Percentiles rank a stretch among this genome's conserved stretches.
phyloP scores from a whole-genome alignment of 2,888 invertebrate species.

The Andrena chrysosceles region DNA sequence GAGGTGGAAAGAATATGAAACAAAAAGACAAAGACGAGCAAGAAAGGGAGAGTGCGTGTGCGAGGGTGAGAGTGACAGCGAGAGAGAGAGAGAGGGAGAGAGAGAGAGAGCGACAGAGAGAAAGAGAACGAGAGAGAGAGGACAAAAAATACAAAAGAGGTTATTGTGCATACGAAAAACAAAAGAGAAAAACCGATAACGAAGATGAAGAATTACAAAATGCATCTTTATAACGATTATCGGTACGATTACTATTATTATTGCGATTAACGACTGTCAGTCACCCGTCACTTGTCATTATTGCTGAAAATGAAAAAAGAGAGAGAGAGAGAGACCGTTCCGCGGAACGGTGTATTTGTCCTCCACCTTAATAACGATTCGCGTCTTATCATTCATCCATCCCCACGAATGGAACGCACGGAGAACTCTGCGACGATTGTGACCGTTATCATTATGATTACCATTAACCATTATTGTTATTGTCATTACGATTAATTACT shows the following conservation, averaged over 20 bases:
- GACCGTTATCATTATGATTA: conserved; percentile 46
- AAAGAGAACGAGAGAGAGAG: conserved; percentile 61
- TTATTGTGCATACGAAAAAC: conserved; percentile 83
- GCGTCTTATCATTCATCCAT: conserved; percentile 47
- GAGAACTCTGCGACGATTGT: conserved; percentile 49
- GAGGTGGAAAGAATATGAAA: conserved; percentile 74
- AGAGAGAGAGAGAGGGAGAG: conserved; percentile 53
- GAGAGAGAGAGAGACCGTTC: conserved; percentile 49
- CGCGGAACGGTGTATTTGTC: conserved; percentile 68
- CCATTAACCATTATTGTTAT: conserved; percentile 27
- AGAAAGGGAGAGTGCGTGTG: conserved; percentile 82
- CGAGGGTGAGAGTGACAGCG: conserved; percentile 20
- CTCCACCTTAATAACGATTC: conserved; percentile 33
- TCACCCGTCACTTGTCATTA: conserved; percentile 77
- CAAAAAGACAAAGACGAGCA: conserved; percentile 69
- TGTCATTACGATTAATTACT: conserved; percentile 74
- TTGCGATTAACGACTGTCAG: conserved; percentile 83
- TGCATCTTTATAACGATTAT: conserved; percentile 82
- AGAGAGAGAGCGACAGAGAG: conserved; percentile 13
- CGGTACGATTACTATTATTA: conserved; percentile 83
- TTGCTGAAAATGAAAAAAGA: conserved; percentile 29
- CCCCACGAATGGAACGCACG: not conserved
- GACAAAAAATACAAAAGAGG: conserved; percentile 68
- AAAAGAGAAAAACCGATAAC: conserved; percentile 59
- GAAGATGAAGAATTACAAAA: conserved; percentile 74